Conservation (phyloP, 2,113 vertebrate species). For the Aptenodytes patagonicus region DNA sequence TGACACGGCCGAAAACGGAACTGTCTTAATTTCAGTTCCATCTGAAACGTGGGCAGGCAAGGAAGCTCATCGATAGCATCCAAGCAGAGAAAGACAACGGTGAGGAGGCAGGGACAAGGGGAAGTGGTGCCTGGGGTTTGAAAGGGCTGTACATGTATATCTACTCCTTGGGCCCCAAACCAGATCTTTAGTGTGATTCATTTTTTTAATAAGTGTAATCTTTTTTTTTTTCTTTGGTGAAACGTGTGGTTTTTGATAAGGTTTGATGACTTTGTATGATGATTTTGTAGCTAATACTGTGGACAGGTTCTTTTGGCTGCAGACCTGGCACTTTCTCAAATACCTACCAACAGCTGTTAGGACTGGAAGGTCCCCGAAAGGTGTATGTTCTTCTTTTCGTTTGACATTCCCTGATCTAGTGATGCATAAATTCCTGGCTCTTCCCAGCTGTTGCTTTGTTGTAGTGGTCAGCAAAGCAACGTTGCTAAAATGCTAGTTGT, state of each 20-base stretch:
- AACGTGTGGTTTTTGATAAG: accelerated
- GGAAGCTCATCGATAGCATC: neutral
- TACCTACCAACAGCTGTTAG: neutral
- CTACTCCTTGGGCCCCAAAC: neutral
- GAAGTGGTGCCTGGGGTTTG: neutral
- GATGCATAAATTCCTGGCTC: neutral
- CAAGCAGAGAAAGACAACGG: neutral
- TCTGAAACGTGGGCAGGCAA: neutral
- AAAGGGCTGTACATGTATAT: accelerated
- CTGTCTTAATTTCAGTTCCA: conserved; percentile 4
- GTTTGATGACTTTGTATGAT: neutral
- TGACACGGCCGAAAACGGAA: neutral
- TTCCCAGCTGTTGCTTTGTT: neutral
- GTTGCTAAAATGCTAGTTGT: neutral
- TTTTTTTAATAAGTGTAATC: neutral
- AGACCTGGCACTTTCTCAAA: neutral
- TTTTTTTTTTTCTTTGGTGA: no score
- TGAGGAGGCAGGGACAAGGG: neutral
- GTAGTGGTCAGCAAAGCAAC: neutral
- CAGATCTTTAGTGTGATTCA: neutral
- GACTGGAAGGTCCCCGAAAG: neutral
- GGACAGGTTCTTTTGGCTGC: neutral
- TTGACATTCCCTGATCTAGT: neutral
- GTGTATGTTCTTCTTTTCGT: neutral
- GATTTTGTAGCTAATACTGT: neutral